Conservation (phyloP, 2,113 vertebrate species). For the Dasyprocta punctata region DNA sequence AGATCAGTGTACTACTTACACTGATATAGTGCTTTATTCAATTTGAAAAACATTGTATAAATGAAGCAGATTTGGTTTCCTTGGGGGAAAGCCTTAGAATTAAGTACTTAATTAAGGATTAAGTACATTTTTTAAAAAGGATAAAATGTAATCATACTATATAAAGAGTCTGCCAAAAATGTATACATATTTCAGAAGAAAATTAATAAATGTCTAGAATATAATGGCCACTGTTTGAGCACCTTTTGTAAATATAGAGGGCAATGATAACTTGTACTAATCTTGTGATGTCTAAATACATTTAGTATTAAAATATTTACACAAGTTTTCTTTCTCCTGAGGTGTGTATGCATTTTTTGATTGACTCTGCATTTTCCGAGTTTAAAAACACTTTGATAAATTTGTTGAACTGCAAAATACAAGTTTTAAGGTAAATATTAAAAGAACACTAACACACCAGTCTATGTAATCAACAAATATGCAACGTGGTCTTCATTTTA, state of each 20-base stretch:
- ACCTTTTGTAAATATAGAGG: neutral
- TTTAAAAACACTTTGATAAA: neutral
- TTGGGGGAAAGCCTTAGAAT: neutral
- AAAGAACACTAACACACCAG: too few relatives aligned
- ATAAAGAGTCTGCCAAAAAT: neutral
- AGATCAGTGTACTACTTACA: neutral
- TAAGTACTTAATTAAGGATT: neutral
- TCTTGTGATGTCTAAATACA: neutral
- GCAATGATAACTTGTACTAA: neutral
- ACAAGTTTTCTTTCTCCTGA: neutral
- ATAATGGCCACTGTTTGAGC: neutral
- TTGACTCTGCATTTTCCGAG: neutral
- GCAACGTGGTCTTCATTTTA: neutral
- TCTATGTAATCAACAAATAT: neutral
- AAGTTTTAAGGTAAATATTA: neutral
- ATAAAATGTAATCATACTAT: neutral
- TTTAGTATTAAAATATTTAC: neutral
- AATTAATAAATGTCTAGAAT: neutral
- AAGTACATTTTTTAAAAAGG: neutral
- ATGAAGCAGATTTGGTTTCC: neutral
- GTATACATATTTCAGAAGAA: neutral
- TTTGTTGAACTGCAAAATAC: neutral
- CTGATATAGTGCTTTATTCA: neutral
- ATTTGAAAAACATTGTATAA: neutral
- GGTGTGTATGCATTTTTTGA: neutral